These are phyloP conservation scores for Neogale vison DNA, from an alignment of 2,113 vertebrate species.

Conservation along the genomic window DNA sequence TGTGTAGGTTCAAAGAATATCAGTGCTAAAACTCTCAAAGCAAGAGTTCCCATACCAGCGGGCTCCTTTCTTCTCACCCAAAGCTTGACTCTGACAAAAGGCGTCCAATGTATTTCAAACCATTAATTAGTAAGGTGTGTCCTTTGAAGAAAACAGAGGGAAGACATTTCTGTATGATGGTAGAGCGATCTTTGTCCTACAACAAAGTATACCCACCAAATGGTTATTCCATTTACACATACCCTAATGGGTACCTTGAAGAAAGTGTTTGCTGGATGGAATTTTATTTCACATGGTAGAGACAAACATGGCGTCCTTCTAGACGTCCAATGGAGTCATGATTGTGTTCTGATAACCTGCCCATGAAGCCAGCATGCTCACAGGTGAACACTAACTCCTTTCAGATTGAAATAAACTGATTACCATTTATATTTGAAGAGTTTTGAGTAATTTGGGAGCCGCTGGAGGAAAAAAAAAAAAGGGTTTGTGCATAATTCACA, in stretches of 20 bases:
- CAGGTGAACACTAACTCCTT: not conserved
- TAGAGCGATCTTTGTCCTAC: not conserved
- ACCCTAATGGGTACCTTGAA: not conserved
- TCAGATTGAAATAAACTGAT: not conserved
- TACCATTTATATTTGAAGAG: not conserved
- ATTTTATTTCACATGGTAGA: rapidly evolving
- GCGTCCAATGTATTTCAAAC: not conserved
- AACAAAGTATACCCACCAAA: not conserved
- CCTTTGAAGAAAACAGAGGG: not conserved
- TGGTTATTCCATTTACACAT: too few relatives aligned
- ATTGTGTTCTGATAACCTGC: not conserved
- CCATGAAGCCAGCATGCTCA: not conserved
- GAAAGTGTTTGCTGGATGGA: not conserved
- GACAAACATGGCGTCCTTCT: not conserved
- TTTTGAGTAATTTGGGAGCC: not conserved
- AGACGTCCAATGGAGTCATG: not conserved
- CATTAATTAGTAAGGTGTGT: not conserved
- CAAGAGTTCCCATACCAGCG: rapidly evolving
- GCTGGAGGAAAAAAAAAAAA: not conserved
- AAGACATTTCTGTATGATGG: not conserved
- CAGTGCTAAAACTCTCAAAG: too few relatives aligned
- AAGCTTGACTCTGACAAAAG: rapidly evolving
- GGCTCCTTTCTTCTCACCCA: too few relatives aligned
- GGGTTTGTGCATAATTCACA: not conserved
- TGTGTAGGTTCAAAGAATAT: not conserved